Base-by-base conservation (phyloP, 2,888 invertebrate genomes). In the Eilema depressum region DNA sequence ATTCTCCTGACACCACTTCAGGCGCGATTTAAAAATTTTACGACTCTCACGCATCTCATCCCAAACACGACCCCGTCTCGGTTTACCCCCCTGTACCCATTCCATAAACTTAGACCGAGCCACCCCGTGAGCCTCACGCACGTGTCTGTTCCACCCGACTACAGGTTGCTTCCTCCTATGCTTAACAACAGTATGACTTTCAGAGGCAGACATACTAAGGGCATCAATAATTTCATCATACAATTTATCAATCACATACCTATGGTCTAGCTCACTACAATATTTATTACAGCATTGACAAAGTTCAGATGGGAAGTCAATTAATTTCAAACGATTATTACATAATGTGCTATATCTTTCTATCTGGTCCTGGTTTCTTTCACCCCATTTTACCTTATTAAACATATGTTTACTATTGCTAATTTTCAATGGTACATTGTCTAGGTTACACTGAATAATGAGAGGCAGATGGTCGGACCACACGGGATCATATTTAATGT, bases 71-170 rank as follows among this genome's bases (percentile, higher is more conserved):
- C 53, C 53, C 53, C 4, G 11, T 12, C 53, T 20, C 17, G 53
- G 53, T 53, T 12, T 53, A 53, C 53, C 53, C 7, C 53, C 17
- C 7, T 11, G 53, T 11, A 53, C 53, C 17, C 53, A 53, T 12
- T 4, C 5, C 53, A 11, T 47, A 11, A 8, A 47, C 10, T 20
- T 47, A 47, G 7, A 47, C 47, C 47, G 4, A 7, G 30, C 30
- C 47, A 67, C 60, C 28, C 33, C 30, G 37, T 83, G 75, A 56
- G 68, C 65, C 17, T 57, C 69, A 23, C 68, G 56, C 3, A 77
- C 78, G 71, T 79, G 73, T 33, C 65, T 73, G 70, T 79, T 76
- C 77, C 77, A 79, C 0, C 73, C 77, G 1, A 63, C 2, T 37
- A 69, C 61, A 26, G 63, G 41, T 66, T 66, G 17, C 30, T 53